phyloP scores from a whole-genome alignment of 2,888 invertebrate genomes.

The Urechis unicinctus region DNA sequence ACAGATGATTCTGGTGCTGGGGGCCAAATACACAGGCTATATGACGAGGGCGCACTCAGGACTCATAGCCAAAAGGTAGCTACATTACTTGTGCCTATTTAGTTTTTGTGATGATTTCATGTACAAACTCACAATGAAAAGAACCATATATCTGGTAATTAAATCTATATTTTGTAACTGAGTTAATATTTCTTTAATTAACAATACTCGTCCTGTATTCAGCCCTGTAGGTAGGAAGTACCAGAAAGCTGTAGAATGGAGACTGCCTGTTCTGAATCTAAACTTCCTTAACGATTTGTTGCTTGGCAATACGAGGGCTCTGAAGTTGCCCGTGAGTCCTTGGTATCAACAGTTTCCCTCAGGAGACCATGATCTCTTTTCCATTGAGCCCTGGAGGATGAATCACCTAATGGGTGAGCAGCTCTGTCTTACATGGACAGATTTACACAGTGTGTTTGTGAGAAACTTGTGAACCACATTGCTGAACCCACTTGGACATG shows the following conservation, averaged over 20 bases:
- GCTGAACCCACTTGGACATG: no score
- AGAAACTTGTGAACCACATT: no score
- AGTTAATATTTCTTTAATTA: background rate
- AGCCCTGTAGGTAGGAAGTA: slow-evolving; percentile 77
- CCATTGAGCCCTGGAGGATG: slow-evolving; percentile 60
- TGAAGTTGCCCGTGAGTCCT: slow-evolving; percentile 51
- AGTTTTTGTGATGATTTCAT: background rate
- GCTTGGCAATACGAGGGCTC: slow-evolving; percentile 76
- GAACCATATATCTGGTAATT: no score
- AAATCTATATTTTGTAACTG: no score
- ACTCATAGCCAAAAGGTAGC: slow-evolving; percentile 51
- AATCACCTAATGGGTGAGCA: slow-evolving; percentile 84
- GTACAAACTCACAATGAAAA: no score
- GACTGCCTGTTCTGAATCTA: slow-evolving; percentile 82
- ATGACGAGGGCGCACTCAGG: slow-evolving; percentile 55
- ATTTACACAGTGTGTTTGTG: no score
- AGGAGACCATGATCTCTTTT: slow-evolving; percentile 56
- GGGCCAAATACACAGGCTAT: slow-evolving; percentile 70
- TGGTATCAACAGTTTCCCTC: slow-evolving; percentile 79
- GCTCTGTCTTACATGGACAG: background rate
- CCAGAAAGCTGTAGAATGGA: slow-evolving; percentile 85
- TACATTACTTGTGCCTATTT: background rate
- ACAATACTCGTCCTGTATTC: background rate
- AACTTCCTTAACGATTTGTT: slow-evolving; percentile 89
- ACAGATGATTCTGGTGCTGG: slow-evolving; percentile 76